A percentile compares a stretch with the other conserved stretches of the same genome.
phyloP scores from a whole-genome alignment of 1,140 invertebrate genomes.

The Antheraea mylitta region DNA sequence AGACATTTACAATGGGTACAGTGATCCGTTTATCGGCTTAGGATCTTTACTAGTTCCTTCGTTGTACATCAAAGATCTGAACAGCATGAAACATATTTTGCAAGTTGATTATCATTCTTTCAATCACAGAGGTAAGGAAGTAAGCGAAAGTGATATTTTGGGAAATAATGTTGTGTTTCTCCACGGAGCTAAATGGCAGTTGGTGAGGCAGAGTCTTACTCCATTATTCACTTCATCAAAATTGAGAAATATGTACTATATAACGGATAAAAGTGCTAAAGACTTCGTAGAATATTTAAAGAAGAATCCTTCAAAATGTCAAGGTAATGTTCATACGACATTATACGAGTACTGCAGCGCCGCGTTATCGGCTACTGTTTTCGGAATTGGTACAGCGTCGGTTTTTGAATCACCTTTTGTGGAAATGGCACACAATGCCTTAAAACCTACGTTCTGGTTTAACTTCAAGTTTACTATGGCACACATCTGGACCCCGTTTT shows the following conservation, averaged over 20 bases:
- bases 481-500: slow-evolving; percentile 10
- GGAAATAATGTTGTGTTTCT: slow-evolving; percentile 74
- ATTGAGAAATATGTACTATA: slow-evolving; percentile 71
- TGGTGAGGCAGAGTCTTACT: slow-evolving; percentile 61
- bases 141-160: slow-evolving; percentile 75
- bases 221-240: slow-evolving; percentile 69
- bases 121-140: slow-evolving; percentile 62
- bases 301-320: slow-evolving; percentile 25
- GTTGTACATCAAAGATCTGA: slow-evolving; percentile 68
- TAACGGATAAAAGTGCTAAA: slow-evolving; percentile 48
- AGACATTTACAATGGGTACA: slow-evolving; percentile 36
- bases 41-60: slow-evolving; percentile 56
- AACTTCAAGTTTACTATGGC: slow-evolving; percentile 33
- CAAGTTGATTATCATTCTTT: slow-evolving; percentile 74
- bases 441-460: slow-evolving; percentile 19
- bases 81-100: slow-evolving; percentile 72
- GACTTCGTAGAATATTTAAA: slow-evolving; percentile 43
- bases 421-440: slow-evolving; percentile 26
- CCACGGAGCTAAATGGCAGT: slow-evolving; percentile 59
- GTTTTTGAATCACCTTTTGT: slow-evolving; percentile 41
- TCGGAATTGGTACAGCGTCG: slow-evolving; percentile 31
- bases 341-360: slow-evolving; percentile 28
- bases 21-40: slow-evolving; percentile 45
- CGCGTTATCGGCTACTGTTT: slow-evolving; percentile 33
- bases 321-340: slow-evolving; percentile 21